Conservation (phyloP, 1,140 invertebrate species). For the Ericerus pela region DNA sequence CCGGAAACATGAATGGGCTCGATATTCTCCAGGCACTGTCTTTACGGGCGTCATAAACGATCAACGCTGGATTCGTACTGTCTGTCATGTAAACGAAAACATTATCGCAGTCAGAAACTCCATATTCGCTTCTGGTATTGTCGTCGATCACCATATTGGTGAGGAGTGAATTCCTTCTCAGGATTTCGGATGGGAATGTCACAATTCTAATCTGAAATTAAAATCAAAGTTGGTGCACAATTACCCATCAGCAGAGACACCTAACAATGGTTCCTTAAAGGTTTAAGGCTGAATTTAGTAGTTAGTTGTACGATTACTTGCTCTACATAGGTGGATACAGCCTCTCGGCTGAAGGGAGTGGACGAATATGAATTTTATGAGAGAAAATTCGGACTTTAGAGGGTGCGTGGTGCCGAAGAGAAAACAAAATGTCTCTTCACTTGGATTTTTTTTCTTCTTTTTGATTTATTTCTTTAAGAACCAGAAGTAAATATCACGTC, state of each 20-base stretch:
- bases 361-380: neutral
- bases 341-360: too few species aligned
- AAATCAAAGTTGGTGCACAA: neutral
- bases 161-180: constrained; percentile 50
- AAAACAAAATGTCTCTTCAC: too few species aligned
- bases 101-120: constrained; percentile 44
- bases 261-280: too few species aligned
- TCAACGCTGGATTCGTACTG: constrained; percentile 54
- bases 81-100: constrained; percentile 62
- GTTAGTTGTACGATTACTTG: too few species aligned
- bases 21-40: constrained; percentile 58
- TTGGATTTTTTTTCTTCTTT: too few species aligned
- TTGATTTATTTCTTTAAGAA: too few species aligned
- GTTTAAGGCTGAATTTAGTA: too few species aligned
- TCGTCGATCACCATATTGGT: constrained; percentile 51
- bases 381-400: neutral
- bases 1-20: constrained; percentile 63
- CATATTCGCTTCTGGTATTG: constrained; percentile 20
- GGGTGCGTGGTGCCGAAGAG: too few species aligned
- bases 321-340: too few species aligned
- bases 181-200: constrained; percentile 43
- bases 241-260: neutral
- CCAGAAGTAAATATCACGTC: too few species aligned
- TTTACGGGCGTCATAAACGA: constrained; percentile 52
- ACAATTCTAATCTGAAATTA: constrained; percentile 27